Conservation (phyloP, 1,140 invertebrate species). For the Riptortus pedestris region DNA sequence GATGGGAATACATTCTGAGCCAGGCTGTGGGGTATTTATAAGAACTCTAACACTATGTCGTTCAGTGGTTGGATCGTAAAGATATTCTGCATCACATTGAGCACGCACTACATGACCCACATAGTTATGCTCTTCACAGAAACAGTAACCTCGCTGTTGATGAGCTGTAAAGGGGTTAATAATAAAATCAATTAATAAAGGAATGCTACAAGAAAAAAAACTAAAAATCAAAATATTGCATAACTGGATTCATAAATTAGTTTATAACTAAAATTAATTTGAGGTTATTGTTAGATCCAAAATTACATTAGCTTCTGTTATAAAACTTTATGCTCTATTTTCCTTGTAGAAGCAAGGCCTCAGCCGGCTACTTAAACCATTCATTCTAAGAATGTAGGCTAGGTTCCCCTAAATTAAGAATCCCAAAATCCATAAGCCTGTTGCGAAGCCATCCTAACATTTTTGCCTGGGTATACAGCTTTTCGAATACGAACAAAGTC, state of each 20-base stretch:
- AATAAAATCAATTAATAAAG: neutral
- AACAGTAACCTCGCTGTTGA: constrained; percentile 15
- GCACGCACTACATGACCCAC: constrained; percentile 25
- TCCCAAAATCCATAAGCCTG: too few species aligned
- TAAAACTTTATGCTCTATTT: neutral
- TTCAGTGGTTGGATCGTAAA: constrained; percentile 10
- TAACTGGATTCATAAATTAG: neutral
- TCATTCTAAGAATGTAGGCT: too few species aligned
- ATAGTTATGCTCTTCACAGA: constrained; percentile 2
- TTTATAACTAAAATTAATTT: too few species aligned
- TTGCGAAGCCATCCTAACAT: too few species aligned
- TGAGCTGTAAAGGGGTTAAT: constrained; percentile 18
- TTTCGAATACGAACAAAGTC: too few species aligned
- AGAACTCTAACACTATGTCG: constrained; percentile 40
- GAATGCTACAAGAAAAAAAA: neutral
- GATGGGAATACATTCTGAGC: constrained; percentile 49
- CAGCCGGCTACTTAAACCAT: too few species aligned
- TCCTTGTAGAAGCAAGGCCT: neutral
- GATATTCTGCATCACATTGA: constrained; percentile 16
- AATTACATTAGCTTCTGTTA: too few species aligned
- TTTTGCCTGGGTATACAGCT: too few species aligned
- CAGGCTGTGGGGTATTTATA: constrained; percentile 47
- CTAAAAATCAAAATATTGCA: neutral
- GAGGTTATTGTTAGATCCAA: too few species aligned
- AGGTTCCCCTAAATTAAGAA: too few species aligned